phyloP scores from a whole-genome alignment of 2,888 invertebrate species.

The Iphiclides podalirius region DNA sequence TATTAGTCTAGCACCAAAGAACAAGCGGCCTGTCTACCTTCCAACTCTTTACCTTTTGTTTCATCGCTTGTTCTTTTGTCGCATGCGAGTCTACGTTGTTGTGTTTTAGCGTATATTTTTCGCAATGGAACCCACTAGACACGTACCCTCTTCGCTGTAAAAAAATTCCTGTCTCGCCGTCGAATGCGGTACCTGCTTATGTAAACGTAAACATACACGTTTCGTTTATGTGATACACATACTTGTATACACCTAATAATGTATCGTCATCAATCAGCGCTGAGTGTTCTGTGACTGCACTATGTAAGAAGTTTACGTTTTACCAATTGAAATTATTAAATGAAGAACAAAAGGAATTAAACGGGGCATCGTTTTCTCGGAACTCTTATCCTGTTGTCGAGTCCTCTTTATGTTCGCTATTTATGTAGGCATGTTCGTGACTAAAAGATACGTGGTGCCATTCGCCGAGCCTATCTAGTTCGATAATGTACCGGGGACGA shows the following conservation, averaged over 20 bases:
- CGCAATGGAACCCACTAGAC: background rate
- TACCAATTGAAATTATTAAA: background rate
- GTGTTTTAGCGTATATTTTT: constrained; percentile 4
- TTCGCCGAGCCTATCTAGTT: constrained; percentile 16
- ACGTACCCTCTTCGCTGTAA: background rate
- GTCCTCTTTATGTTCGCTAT: constrained; percentile 5
- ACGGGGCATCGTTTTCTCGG: too few species aligned
- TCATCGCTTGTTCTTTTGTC: constrained; percentile 14
- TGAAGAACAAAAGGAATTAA: too few species aligned
- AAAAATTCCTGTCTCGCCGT: constrained; percentile 3
- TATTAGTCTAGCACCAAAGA: constrained; percentile 1
- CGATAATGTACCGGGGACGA: constrained; percentile 20
- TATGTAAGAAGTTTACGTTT: too few species aligned
- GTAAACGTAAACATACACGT: too few species aligned
- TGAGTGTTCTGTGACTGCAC: too few species aligned
- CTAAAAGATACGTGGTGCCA: constrained; percentile 15
- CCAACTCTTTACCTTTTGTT: constrained; percentile 9
- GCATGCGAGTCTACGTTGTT: constrained; percentile 8
- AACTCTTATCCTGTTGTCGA: constrained; percentile 16
- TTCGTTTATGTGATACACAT: too few species aligned
- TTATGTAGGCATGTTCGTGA: constrained; percentile 9
- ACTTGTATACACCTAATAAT: too few species aligned
- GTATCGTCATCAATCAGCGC: too few species aligned
- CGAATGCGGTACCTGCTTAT: too few species aligned
- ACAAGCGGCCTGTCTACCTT: constrained; percentile 7